Base-by-base conservation (phyloP, 2,797 vertebrate genomes). In the Esox masquinongy region DNA sequence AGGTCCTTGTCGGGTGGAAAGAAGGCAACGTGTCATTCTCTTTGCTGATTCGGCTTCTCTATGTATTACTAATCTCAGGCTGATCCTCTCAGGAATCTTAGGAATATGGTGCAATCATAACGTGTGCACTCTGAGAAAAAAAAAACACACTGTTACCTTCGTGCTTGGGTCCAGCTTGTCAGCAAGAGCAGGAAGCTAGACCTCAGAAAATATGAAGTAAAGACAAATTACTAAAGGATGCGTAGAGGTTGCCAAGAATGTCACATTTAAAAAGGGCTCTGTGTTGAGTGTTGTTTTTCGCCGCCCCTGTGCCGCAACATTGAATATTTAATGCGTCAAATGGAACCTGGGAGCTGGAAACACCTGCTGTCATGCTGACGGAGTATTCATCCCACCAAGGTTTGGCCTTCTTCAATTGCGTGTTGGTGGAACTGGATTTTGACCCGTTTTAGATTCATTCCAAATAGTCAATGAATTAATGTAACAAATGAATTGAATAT, bases 11-110 rank as follows among this genome's bases (percentile, higher is more conserved):
- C 84, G 83, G 87, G 84, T 88, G 83, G 84, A 79, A 81, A 76
- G 68, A 75, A 77, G 80, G 85, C 75, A 74, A 79, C 81, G 63
- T 84, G 88, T 87, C 89, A 83, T 82, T 73, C 82, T 83, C 85
- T 90, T 86, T 89, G 90, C 90, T 87, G 88, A 92, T 91, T 89
- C 86, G 80, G 85, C 81, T 83, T 61, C 84, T 85, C 81, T 51
- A 74, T 78, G 80, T 82, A 85, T 80, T 83, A 79, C 86, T 89
- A 91, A 91, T 91, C 92, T 87, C 84, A 78, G 22, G 79, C 88
- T 93, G 90, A 88, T 88, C 87, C 86, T 80, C 76, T 87, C 90
- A 11, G 22, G 22, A 24, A 61, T 24, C 22, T 24, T 89, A 68
- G 50, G 74, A 79, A 85, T 80, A 85, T 86, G 90, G 88, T 82